Conservation (phyloP, 2,113 vertebrate species). For the Crotophaga sulcirostris region DNA sequence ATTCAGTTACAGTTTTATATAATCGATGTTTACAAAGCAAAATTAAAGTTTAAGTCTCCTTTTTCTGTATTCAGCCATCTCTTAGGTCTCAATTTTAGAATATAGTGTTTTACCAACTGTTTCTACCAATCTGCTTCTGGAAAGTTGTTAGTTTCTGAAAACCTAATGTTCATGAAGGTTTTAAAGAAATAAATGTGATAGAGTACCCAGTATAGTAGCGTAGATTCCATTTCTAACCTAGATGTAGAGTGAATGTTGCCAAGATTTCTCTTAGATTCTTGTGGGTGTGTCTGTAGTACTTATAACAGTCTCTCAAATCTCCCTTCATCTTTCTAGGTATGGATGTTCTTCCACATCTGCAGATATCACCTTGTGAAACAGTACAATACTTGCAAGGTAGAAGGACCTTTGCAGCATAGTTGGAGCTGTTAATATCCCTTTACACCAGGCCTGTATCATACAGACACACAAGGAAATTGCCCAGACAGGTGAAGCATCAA, state of each 20-base stretch:
- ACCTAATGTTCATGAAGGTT: neutral
- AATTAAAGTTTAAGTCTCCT: neutral
- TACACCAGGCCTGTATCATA: neutral
- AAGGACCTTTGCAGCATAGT: neutral
- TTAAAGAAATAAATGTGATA: neutral
- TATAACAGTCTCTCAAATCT: neutral
- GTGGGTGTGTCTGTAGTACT: neutral
- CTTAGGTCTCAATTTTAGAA: neutral
- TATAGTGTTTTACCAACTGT: neutral
- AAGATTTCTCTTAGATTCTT: neutral
- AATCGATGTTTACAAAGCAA: neutral
- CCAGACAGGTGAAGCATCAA: neutral
- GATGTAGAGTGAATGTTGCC: neutral
- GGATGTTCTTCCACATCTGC: neutral
- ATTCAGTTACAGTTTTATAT: slow-evolving; percentile 4
- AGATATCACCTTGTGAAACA: neutral
- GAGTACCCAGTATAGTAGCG: neutral
- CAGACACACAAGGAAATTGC: neutral
- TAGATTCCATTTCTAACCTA: neutral
- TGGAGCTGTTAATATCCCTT: neutral
- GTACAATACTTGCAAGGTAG: neutral
- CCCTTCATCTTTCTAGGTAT: neutral
- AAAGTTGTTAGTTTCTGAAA: neutral
- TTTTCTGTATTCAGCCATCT: neutral
- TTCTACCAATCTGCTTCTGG: neutral